phyloP scores from a whole-genome alignment of 2,888 invertebrate species.

The Incurvaria masculella region DNA sequence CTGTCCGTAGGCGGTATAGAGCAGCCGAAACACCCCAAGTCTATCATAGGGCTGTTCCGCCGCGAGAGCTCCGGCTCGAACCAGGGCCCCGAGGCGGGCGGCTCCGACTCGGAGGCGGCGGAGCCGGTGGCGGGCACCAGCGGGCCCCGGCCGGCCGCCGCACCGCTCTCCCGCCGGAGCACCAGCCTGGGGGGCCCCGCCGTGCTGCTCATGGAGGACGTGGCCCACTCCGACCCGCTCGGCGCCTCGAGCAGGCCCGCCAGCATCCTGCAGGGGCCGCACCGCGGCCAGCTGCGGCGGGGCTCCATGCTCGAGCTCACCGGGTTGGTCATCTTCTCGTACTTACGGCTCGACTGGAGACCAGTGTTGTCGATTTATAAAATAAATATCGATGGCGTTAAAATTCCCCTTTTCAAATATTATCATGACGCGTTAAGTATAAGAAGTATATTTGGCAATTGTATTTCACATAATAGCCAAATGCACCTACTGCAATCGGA shows the following conservation, averaged over 20 bases:
- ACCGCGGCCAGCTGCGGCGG: constrained; percentile 66
- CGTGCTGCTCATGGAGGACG: constrained; percentile 60
- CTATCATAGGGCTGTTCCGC: constrained; percentile 86
- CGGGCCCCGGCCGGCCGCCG: constrained; percentile 36
- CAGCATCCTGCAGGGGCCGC: constrained; percentile 56
- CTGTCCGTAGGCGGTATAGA: constrained; percentile 71
- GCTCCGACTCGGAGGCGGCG: constrained; percentile 58
- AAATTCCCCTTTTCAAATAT: too few relatives aligned
- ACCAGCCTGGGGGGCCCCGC: constrained; percentile 49
- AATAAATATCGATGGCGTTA: too few relatives aligned
- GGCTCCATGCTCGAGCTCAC: constrained; percentile 82
- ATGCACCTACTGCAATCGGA: too few relatives aligned
- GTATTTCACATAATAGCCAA: too few relatives aligned
- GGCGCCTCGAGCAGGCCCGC: constrained; percentile 61
- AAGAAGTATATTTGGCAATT: too few relatives aligned
- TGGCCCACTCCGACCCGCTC: constrained; percentile 58
- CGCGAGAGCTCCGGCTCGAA: constrained; percentile 77
- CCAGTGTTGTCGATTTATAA: too few relatives aligned
- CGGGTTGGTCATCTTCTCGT: too few relatives aligned
- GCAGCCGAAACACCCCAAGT: constrained; percentile 79
- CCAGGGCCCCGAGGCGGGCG: constrained; percentile 47
- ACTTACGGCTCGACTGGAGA: too few relatives aligned
- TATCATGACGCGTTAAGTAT: too few relatives aligned
- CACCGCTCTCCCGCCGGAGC: constrained; percentile 42
- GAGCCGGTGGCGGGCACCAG: constrained; percentile 44